Evolutionary conservation across 2,797 vertebrate species (phyloP).

Genomic region (Darevskia mixta): DNA sequence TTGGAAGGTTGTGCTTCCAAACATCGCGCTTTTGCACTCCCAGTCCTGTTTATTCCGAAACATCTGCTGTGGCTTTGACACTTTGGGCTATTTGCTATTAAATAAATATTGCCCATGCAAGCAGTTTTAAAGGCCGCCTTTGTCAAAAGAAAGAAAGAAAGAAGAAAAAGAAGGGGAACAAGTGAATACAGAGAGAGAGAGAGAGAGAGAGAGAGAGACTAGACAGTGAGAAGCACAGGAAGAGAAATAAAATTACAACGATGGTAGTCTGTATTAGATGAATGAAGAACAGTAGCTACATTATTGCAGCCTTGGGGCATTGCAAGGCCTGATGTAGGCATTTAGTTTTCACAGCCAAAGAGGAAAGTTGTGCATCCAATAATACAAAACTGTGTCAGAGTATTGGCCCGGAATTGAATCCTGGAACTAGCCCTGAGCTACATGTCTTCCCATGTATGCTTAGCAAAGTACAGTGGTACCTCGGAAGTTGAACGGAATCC

Average conservation of each 20-base stretch:
- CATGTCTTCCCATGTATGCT: too few species aligned
- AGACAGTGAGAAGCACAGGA: neutral
- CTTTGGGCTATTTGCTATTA: neutral
- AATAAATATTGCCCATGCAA: neutral
- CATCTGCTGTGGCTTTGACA: neutral
- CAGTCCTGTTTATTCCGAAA: conserved; percentile 26
- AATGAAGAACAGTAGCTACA: neutral
- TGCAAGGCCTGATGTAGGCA: too few species aligned
- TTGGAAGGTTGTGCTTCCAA: neutral
- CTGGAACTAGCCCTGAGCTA: too few species aligned
- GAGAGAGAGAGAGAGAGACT: neutral
- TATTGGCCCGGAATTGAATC: too few species aligned
- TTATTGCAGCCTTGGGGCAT: neutral
- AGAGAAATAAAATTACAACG: neutral
- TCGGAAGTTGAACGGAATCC: too few species aligned
- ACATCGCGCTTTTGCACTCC: neutral
- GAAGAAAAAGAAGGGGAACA: neutral
- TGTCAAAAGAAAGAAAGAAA: neutral
- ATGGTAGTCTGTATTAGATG: too few species aligned
- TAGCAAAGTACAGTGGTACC: too few species aligned
- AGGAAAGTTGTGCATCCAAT: too few species aligned
- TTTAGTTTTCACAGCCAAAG: too few species aligned
- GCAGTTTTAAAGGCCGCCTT: neutral
- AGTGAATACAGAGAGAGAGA: neutral
- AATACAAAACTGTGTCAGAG: too few species aligned